Evolutionary conservation across 2,797 vertebrate species (phyloP).

Genomic region (Rhinella marina): DNA sequence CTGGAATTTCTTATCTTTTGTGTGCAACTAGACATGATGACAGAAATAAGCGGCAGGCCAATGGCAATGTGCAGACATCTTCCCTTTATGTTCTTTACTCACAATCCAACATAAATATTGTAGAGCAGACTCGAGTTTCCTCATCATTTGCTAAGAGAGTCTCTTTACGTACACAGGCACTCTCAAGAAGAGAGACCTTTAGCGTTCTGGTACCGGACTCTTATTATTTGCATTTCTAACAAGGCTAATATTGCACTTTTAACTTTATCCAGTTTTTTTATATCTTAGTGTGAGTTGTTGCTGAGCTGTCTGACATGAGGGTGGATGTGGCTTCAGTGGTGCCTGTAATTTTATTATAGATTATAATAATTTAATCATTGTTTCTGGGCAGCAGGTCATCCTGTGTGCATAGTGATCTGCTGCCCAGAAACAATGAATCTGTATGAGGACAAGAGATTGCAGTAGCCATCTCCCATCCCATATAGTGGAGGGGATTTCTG

Average conservation of each 20-base stretch:
- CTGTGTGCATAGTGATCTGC: no score
- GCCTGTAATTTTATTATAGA: not conserved
- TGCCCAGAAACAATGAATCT: no score
- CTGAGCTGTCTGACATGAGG: not conserved
- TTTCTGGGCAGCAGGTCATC: no score
- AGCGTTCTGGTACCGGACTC: conserved; percentile 27
- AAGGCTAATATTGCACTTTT: not conserved
- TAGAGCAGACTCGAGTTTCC: not conserved
- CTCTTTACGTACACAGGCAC: conserved; percentile 30
- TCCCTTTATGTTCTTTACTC: not conserved
- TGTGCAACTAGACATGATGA: not conserved
- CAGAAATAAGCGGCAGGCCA: not conserved
- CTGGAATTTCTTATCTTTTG: not conserved
- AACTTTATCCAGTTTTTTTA: not conserved
- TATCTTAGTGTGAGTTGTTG: not conserved
- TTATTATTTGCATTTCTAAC: not conserved
- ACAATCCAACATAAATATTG: not conserved
- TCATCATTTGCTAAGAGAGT: conserved; percentile 17
- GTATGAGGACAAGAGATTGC: no score
- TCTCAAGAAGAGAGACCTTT: conserved; percentile 39
- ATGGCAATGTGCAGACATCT: conserved; percentile 5
- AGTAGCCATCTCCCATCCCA: no score
- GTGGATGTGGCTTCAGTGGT: not conserved
- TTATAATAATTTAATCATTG: not conserved
- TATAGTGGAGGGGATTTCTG: no score